These are phyloP conservation scores for Zaprionus davidi DNA, from an alignment of 1,140 invertebrate species.

Conservation along the genomic window DNA sequence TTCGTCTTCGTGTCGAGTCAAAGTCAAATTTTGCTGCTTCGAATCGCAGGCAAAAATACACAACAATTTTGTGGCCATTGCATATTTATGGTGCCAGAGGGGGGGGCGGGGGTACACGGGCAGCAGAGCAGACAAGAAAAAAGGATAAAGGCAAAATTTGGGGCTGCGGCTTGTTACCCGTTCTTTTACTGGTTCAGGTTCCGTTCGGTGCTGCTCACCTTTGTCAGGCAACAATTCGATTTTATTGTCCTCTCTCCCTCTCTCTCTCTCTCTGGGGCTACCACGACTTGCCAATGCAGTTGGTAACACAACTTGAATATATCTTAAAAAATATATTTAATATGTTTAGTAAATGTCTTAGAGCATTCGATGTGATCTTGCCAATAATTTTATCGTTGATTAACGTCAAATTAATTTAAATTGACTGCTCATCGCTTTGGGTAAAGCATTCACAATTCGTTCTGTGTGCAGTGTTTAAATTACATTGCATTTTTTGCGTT, in stretches of 20 bases:
- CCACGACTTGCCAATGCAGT: slow-evolving; percentile 2
- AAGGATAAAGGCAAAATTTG: not conserved
- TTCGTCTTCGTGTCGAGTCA: not conserved
- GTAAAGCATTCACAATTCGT: not conserved
- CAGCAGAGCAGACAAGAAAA: not conserved
- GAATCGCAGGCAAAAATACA: slow-evolving; percentile 32
- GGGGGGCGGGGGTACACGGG: not conserved
- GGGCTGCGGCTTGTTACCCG: slow-evolving; percentile 2
- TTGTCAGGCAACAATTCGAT: slow-evolving; percentile 28
- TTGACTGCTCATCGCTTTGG: not conserved
- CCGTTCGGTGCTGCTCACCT: slow-evolving; percentile 28
- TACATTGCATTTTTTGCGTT: slow-evolving; percentile 19
- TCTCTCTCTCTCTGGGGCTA: slow-evolving; percentile 7
- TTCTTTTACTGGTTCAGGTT: slow-evolving; percentile 7
- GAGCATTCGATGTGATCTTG: not conserved
- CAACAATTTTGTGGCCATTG: slow-evolving; percentile 51
- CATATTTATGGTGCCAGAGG: slow-evolving; percentile 38
- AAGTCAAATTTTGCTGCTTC: slow-evolving; percentile 19
- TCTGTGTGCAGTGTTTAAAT: not conserved
- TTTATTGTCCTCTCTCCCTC: slow-evolving; percentile 28
- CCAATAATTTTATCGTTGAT: not conserved
- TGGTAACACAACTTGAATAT: not conserved
- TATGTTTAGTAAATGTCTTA: too few species aligned
- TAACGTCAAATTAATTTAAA: not conserved
- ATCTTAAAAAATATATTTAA: too few species aligned